Percentiles rank a stretch among this genome's conserved stretches.
These are phyloP conservation scores for Bombus huntii DNA, from an alignment of 1,140 invertebrate genomes.

Conservation along the genomic window DNA sequence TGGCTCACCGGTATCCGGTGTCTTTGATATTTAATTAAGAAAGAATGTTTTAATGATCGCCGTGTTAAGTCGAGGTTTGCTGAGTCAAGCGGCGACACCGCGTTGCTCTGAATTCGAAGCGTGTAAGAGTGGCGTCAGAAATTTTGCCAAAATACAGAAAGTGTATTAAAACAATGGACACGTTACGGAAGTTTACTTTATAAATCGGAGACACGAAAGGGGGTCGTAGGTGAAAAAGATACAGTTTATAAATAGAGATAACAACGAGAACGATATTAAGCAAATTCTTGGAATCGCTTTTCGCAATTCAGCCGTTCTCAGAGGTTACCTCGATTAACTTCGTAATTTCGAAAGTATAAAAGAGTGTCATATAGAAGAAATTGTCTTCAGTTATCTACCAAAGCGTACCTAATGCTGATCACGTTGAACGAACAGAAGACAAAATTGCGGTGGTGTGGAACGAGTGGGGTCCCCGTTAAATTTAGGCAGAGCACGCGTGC, in stretches of 20 bases:
- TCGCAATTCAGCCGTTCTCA: too few relatives aligned
- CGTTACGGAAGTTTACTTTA: too few relatives aligned
- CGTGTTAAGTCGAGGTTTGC: background rate
- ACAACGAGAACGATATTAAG: too few relatives aligned
- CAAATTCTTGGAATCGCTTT: too few relatives aligned
- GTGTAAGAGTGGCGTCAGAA: background rate
- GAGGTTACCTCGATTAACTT: too few relatives aligned
- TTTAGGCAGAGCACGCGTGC: constrained; percentile 52
- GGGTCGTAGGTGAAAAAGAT: too few relatives aligned
- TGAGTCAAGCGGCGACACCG: background rate
- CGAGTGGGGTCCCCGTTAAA: constrained; percentile 53
- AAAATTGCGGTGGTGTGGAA: background rate
- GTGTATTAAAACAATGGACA: too few relatives aligned
- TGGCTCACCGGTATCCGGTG: background rate
- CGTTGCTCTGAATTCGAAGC: background rate
- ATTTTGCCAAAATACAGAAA: background rate
- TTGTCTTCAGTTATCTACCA: too few relatives aligned
- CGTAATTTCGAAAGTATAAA: too few relatives aligned
- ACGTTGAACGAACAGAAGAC: background rate
- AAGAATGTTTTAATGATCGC: background rate
- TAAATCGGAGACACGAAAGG: too few relatives aligned
- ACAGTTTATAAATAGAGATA: too few relatives aligned
- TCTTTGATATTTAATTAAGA: background rate
- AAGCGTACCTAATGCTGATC: background rate
- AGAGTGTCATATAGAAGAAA: background rate